phyloP scores from a whole-genome alignment of 2,113 vertebrate genomes.

The Pseudorhombus dupliciocellatus region DNA sequence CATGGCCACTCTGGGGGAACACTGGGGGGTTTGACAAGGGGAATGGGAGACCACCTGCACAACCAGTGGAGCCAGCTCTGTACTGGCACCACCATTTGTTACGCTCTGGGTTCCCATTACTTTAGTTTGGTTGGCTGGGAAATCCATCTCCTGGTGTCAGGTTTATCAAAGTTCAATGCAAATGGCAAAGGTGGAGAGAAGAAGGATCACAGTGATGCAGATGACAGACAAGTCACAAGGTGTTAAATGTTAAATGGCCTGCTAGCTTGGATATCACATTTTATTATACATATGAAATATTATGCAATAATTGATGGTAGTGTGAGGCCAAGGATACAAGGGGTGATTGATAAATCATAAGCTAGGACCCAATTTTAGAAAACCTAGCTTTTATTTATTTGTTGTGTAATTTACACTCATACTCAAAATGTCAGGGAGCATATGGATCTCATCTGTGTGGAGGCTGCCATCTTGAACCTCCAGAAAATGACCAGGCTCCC shows the following conservation, averaged over 20 bases:
- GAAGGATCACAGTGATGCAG: constrained; percentile 19
- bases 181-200: constrained; percentile 40
- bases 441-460: not conserved
- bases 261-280: constrained; percentile 5
- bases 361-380: not conserved
- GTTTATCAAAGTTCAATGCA: constrained; percentile 69
- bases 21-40: constrained; percentile 60
- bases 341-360: not conserved
- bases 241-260: not conserved
- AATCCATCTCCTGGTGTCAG: constrained; percentile 77
- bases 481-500: not conserved
- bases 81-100: constrained; percentile 76
- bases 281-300: constrained; percentile 23
- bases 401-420: not conserved
- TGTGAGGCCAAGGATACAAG: constrained; percentile 33
- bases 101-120: constrained; percentile 75
- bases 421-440: not conserved
- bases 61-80: constrained; percentile 64
- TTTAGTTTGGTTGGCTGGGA: constrained; percentile 71
- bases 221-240: constrained; percentile 21
- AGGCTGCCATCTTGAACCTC: not conserved
- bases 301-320: constrained; percentile 13
- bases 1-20: constrained; percentile 66
- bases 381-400: not conserved
- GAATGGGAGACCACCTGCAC: constrained; percentile 73